These are phyloP conservation scores for Chrysotoxum bicinctum DNA, from an alignment of 2,888 invertebrate species.

Conservation along the genomic window DNA sequence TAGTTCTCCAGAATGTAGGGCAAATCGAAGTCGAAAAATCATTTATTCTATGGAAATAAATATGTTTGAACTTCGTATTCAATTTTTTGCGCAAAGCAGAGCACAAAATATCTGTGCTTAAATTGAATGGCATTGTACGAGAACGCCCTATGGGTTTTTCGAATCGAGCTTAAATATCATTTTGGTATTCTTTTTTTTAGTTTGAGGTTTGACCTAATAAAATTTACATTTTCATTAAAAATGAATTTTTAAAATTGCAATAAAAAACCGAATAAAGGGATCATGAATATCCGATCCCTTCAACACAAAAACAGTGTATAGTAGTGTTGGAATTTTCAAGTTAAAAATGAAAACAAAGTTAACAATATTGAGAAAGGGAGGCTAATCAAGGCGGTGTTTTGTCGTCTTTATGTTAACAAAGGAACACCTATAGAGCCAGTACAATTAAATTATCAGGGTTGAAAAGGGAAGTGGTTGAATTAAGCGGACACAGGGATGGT, in stretches of 20 bases:
- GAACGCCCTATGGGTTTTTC: not conserved
- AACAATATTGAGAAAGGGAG: not conserved
- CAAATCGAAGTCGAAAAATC: slow-evolving; percentile 53
- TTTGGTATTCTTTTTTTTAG: not conserved
- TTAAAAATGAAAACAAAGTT: slow-evolving; percentile 16
- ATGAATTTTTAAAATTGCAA: slow-evolving; percentile 38
- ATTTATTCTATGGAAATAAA: slow-evolving; percentile 20
- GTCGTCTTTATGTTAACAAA: slow-evolving; percentile 21
- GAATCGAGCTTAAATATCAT: slow-evolving; percentile 6
- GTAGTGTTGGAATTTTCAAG: slow-evolving; percentile 31
- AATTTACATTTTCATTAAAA: slow-evolving; percentile 69
- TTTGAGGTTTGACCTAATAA: slow-evolving; percentile 9
- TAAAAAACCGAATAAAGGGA: not conserved
- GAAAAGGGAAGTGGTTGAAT: not conserved
- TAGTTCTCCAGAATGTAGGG: slow-evolving; percentile 33
- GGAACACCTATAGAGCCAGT: not conserved
- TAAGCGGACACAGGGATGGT: not conserved
- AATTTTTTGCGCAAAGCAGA: slow-evolving; percentile 5
- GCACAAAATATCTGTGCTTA: not conserved
- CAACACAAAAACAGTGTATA: not conserved
- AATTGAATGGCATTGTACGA: slow-evolving; percentile 1
- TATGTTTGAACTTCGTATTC: no score
- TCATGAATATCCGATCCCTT: slow-evolving; percentile 32
- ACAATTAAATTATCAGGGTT: not conserved
- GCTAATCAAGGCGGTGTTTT: slow-evolving; percentile 24